Evolutionary conservation across 2,888 invertebrate genomes (phyloP), one percentile per base, ranked within the genome.

Genomic region (Caenorhabditis afra): DNA sequence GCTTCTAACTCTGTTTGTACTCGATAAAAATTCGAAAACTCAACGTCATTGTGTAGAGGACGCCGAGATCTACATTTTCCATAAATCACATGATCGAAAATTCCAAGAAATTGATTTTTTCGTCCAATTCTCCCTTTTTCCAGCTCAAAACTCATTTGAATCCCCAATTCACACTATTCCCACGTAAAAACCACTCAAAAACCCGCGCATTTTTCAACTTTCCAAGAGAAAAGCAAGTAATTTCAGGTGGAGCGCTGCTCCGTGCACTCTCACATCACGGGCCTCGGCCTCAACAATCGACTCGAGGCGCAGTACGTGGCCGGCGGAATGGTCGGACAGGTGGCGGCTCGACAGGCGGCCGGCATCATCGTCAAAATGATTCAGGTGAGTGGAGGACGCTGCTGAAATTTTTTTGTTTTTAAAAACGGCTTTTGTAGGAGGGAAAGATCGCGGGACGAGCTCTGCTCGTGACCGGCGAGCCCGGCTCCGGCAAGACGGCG

Each of bases 281-380:
- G 99, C 0, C 92, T 99, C 4, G 99, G 99, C 12, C 92, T 99
- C 44, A 81, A 85, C 52, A 61, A 98, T 92, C 94, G 95, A 37
- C 92, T 98, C 84, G 97, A 98, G 91, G 95, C 98, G 96, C 86
- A 93, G 94, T 87, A 95, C 95, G 86, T 82, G n/a, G 83, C 78
- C 14, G 88, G 87, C 64, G 90, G 90, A 71, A 87, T 90, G 89
- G 90, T 89, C 41, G 90, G 89, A 29, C 93, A 93, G 91, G 93
- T 94, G 82, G 93, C 94, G 89, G 98, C 98, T 0, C 93, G 99
- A 16, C 93, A 96, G 89, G 98, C 97, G 14, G 96, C 96, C 67
- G 99, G 98, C 7, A 93, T 99, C 74, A 94, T 99, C 52, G 92
- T 97, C 20, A 96, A 96, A 92, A 99, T 99, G 97, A 97, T 99